Conservation (phyloP, 2,888 invertebrate genomes). For the Melieria crassipennis region DNA sequence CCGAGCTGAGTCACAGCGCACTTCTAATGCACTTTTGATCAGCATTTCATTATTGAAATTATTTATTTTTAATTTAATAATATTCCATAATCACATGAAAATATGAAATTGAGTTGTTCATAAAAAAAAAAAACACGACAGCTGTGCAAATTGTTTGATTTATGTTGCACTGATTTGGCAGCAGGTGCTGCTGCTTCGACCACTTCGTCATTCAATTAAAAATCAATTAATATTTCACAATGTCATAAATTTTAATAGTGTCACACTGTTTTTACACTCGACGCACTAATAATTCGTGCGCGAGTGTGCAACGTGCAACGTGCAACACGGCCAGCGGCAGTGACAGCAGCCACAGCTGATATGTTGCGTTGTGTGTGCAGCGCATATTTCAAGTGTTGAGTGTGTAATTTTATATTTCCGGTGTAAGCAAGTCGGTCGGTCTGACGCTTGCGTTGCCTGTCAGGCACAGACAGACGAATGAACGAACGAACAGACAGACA, state of each 20-base stretch:
- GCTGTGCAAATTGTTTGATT: too few species aligned
- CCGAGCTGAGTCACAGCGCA: background rate
- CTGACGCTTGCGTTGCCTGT: constrained; percentile 8
- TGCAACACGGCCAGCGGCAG: background rate
- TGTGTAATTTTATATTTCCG: constrained; percentile 66
- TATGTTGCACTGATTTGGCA: too few species aligned
- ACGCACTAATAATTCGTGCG: constrained; percentile 32
- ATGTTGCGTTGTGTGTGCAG: constrained; percentile 37
- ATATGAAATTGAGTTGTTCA: background rate
- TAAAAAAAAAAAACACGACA: background rate
- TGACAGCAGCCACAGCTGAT: constrained; percentile 33
- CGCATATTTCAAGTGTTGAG: constrained; percentile 62
- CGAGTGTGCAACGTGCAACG: background rate
- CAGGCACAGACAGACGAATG: background rate
- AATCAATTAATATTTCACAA: constrained; percentile 46
- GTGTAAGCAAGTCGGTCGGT: constrained; percentile 48
- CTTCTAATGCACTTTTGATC: too few species aligned
- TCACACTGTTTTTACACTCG: constrained; percentile 41
- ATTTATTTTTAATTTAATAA: too few species aligned
- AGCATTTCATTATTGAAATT: too few species aligned
- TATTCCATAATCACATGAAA: too few species aligned
- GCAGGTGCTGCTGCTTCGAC: too few species aligned
- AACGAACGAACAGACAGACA: too few species aligned
- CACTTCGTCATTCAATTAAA: constrained; percentile 41
- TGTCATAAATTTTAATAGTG: constrained; percentile 45